Evolutionary conservation across 2,113 vertebrate species (phyloP).

Genomic region (Cathartes aura): DNA sequence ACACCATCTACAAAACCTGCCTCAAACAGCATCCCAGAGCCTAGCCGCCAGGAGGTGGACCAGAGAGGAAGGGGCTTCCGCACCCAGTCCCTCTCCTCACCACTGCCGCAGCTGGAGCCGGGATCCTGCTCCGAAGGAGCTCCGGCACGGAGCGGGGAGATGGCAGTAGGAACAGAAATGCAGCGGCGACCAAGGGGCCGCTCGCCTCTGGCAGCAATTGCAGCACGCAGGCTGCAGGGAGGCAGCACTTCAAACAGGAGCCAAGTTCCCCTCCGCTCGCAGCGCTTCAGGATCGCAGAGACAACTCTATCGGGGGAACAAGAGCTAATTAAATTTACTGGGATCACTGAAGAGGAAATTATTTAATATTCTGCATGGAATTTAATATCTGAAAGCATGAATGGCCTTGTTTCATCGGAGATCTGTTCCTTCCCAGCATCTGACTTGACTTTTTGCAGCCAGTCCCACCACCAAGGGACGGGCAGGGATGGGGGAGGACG

Average conservation of each 20-base stretch:
- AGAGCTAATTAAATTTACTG: slow-evolving; percentile 85
- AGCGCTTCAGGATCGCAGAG: slow-evolving; percentile 29
- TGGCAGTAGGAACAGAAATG: accelerated
- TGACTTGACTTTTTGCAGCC: background rate
- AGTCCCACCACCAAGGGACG: background rate
- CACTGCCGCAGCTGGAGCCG: background rate
- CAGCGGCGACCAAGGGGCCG: accelerated
- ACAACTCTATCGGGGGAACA: slow-evolving; percentile 77
- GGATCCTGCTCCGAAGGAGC: accelerated
- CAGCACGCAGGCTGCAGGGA: accelerated
- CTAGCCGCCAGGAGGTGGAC: accelerated
- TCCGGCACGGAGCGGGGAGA: accelerated
- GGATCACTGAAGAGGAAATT: slow-evolving; percentile 83
- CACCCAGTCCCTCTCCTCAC: accelerated
- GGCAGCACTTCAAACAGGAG: background rate
- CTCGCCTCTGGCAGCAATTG: accelerated
- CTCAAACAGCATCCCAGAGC: background rate
- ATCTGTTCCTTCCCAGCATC: background rate
- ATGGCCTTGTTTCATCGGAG: background rate
- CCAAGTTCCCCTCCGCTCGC: slow-evolving; percentile 6
- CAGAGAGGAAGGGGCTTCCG: background rate
- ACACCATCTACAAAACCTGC: background rate
- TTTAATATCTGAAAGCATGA: slow-evolving; percentile 67
- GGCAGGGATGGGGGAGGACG: background rate
- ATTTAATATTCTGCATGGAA: slow-evolving; percentile 81